Conservation (phyloP, 2,888 invertebrate species). For the Salticus scenicus region DNA sequence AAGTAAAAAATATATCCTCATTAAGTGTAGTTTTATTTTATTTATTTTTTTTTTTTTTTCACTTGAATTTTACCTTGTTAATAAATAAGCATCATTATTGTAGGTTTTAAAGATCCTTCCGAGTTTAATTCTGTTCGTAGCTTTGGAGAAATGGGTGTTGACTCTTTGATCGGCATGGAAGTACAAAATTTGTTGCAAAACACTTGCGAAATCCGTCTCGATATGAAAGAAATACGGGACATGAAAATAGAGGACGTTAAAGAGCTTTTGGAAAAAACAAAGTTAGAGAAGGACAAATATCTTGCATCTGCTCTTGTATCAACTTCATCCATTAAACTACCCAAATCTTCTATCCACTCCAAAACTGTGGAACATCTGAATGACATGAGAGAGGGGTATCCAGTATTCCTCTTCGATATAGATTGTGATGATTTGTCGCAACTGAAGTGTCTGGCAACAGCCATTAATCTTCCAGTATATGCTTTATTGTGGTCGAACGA, state of each 20-base stretch:
- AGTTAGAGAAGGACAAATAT: background rate
- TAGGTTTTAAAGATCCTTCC: constrained; percentile 38
- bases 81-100: no score
- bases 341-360: constrained; percentile 83
- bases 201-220: constrained; percentile 90
- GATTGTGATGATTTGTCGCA: background rate
- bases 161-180: constrained; percentile 76
- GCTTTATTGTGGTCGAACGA: constrained; percentile 87
- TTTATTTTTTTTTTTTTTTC: no score
- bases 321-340: constrained; percentile 82
- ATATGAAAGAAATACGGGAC: constrained; percentile 91
- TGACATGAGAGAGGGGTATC: constrained; percentile 72
- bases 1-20: no score
- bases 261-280: constrained; percentile 17
- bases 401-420: constrained; percentile 81
- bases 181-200: constrained; percentile 77
- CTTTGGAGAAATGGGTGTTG: constrained; percentile 78
- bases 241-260: constrained; percentile 86
- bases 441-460: constrained; percentile 78
- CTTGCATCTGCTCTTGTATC: constrained; percentile 56
- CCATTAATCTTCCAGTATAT: constrained; percentile 85
- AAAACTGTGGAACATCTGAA: constrained; percentile 82
- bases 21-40: no score
- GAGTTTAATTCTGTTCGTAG: constrained; percentile 72
- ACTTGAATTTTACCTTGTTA: no score